phyloP scores from a whole-genome alignment of 2,113 vertebrate genomes.

The Ptilonorhynchus violaceus region DNA sequence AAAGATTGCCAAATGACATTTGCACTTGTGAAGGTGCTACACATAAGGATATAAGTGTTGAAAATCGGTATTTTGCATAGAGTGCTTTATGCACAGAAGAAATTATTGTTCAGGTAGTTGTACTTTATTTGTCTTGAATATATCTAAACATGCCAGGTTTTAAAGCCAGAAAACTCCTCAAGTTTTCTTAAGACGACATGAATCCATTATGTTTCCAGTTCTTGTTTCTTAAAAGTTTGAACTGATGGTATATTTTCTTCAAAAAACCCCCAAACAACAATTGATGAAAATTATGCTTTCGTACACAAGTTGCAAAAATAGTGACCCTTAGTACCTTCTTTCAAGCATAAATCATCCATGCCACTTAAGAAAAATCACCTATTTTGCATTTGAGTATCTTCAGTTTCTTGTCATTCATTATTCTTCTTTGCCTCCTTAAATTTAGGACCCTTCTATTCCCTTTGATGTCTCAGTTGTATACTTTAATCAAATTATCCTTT shows the following conservation, averaged over 20 bases:
- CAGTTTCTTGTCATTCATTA: neutral
- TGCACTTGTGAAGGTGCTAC: neutral
- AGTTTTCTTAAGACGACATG: neutral
- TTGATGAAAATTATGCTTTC: neutral
- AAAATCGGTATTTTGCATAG: neutral
- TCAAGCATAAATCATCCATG: neutral
- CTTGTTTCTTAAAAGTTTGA: neutral
- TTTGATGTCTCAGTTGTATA: neutral
- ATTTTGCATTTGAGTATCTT: neutral
- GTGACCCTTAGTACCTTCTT: neutral
- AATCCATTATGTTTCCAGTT: neutral
- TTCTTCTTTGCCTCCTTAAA: neutral
- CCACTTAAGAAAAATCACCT: neutral
- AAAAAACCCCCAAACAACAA: rapidly evolving
- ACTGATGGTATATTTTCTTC: neutral
- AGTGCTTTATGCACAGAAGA: neutral
- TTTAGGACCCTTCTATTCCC: neutral
- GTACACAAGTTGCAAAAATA: neutral
- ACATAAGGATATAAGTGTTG: neutral
- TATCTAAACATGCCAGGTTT: neutral
- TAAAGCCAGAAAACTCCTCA: neutral
- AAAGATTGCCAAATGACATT: neutral
- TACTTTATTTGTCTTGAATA: neutral
- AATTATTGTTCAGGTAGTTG: neutral
- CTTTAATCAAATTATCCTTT: neutral